Base-by-base conservation (phyloP, 2,113 vertebrate genomes). In the Hemibagrus wyckioides region DNA sequence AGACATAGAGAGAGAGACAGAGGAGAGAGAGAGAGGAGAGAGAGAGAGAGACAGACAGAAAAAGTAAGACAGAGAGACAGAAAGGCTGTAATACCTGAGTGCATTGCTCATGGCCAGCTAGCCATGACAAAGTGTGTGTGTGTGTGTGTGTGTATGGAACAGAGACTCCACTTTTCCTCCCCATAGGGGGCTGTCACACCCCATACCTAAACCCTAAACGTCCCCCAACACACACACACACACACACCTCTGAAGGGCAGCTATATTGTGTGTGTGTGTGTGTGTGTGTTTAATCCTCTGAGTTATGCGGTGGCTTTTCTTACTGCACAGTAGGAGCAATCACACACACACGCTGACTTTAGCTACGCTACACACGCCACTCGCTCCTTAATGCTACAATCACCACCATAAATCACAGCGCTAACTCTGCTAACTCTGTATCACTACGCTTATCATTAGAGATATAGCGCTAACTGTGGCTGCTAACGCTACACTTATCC, bases 221-320 rank as follows among this genome's bases (percentile, higher is more conserved):
- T 77, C 77, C 77, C 83, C 84, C 84, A 87, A 75, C 52, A 81
- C 80, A 88, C 61, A 23, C 86, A 84, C 86, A 85, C 82, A 87
- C 85, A 61, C 80, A 28, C 82, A 21, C 44, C 19, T 86, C 73
- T 57, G 67, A 81, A 84, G 65, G 57, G 36, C 80, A 52, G 7
- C 80, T 85, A 69, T 85, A 36, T 88, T 36, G n/a, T 80, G 84
- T 63, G 71, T 85, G 65, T 33, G 48, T 33, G 84, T 39, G n/a
- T 56, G 85, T 52, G 75, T 80, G 76, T 86, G 48, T 87, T 82
- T 90, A 90, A 90, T 90, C 89, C 89, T 88, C 87, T 85, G 65
- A 86, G 85, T 85, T 90, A 90, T 90, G 89, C 84, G 65, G 80
- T 79, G 82, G 89, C 87, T 86, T 90, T 90, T 90, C 84, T 88